Conservation (phyloP, 1,140 invertebrate genomes). For the Diuraphis noxia region DNA sequence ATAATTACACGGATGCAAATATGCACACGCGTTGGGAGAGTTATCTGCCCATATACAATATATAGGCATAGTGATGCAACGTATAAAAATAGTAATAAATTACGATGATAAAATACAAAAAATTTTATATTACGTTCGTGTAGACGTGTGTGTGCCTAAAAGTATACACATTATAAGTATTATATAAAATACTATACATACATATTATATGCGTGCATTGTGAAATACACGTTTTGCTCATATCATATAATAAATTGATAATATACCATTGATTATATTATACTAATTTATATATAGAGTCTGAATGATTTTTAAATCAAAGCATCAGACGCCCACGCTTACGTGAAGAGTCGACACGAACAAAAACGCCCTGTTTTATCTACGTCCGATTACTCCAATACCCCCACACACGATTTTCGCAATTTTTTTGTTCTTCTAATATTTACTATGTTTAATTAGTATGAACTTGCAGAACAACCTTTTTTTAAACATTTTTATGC, state of each 20-base stretch:
- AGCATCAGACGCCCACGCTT: neutral
- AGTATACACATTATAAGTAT: neutral
- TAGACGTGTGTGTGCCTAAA: neutral
- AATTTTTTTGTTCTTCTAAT: neutral
- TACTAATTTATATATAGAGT: neutral
- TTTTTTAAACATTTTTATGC: too few relatives aligned
- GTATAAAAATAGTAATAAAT: slow-evolving; percentile 6
- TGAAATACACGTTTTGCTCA: neutral
- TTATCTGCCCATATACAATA: neutral
- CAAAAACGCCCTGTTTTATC: too few relatives aligned
- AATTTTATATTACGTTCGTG: neutral
- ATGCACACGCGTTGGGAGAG: neutral
- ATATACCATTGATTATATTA: neutral
- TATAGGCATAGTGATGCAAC: neutral
- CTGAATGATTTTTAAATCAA: neutral
- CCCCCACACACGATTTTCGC: too few relatives aligned
- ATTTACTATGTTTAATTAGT: too few relatives aligned
- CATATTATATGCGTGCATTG: neutral
- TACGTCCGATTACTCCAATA: too few relatives aligned
- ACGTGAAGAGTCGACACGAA: neutral
- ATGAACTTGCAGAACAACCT: too few relatives aligned
- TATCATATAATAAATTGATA: neutral
- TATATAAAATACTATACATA: neutral
- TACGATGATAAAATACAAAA: neutral
- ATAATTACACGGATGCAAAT: neutral